phyloP scores from a whole-genome alignment of 2,113 vertebrate genomes.

The Leptosomus discolor region DNA sequence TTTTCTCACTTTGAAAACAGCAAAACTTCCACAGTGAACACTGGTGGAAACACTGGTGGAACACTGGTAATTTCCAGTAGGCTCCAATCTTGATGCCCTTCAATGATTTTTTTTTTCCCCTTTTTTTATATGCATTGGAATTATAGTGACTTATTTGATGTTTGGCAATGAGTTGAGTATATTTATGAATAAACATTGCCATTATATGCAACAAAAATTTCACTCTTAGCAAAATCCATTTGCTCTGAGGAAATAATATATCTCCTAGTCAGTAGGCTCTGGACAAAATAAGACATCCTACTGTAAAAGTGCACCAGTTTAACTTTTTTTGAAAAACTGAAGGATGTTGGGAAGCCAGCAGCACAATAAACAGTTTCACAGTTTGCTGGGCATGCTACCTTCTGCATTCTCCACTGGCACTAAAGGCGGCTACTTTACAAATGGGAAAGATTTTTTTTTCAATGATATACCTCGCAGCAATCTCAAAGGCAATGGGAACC shows the following conservation, averaged over 20 bases:
- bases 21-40: background rate
- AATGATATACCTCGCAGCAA: background rate
- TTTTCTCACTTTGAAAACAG: background rate
- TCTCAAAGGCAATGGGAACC: conserved; percentile 39
- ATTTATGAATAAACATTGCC: background rate
- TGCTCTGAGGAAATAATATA: background rate
- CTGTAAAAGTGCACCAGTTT: background rate
- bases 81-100: background rate
- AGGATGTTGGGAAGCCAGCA: background rate
- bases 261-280: background rate
- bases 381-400: background rate
- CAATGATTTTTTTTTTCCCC: background rate
- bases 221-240: background rate
- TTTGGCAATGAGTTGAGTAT: background rate
- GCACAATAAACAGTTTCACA: rapidly evolving
- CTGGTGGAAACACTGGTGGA: too few relatives aligned
- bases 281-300: background rate
- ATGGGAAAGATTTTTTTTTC: background rate
- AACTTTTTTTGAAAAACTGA: background rate
- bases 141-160: background rate
- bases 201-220: background rate
- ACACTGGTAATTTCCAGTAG: background rate
- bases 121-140: background rate
- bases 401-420: background rate
- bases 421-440: background rate